Percentiles rank a stretch among this genome's conserved stretches.
Conservation (phyloP, 30 jellyfish, hydroid and myxozoan genomes). For the Turritopsis dohrnii region DNA sequence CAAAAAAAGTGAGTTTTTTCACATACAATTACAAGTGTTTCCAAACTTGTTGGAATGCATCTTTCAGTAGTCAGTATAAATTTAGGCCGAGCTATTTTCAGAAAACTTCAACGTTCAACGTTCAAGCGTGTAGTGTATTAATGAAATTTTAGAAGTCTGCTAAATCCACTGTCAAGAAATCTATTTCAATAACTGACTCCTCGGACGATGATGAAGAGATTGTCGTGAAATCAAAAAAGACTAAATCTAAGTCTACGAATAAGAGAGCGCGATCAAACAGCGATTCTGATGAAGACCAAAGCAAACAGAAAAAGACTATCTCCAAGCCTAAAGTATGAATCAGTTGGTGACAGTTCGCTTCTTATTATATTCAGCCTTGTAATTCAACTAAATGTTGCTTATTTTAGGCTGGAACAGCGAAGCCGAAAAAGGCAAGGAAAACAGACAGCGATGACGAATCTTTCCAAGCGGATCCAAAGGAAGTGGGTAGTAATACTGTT, state of each 20-base stretch:
- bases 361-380: not conserved
- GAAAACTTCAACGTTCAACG: too few relatives aligned
- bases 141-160: not conserved
- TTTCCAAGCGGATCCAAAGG: constrained; percentile 15
- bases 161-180: not conserved
- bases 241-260: not conserved
- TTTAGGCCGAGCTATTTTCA: not conserved
- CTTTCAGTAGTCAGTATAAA: too few relatives aligned
- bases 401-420: constrained; percentile 9
- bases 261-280: constrained; percentile 21
- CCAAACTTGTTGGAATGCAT: too few relatives aligned
- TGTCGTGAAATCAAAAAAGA: not conserved
- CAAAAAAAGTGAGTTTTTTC: not conserved
- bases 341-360: not conserved
- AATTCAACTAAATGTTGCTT: not conserved
- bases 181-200: not conserved
- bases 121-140: too few relatives aligned
- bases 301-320: not conserved
- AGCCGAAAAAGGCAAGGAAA: constrained; percentile 11
- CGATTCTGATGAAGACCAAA: constrained; percentile 14
- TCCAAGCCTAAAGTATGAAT: constrained; percentile 2
- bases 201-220: not conserved
- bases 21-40: too few relatives aligned
- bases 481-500: not conserved
- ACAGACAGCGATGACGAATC: constrained; percentile 32